Evolutionary conservation across 2,113 vertebrate species (phyloP).

Genomic region (Tretioscincus oriximinensis): DNA sequence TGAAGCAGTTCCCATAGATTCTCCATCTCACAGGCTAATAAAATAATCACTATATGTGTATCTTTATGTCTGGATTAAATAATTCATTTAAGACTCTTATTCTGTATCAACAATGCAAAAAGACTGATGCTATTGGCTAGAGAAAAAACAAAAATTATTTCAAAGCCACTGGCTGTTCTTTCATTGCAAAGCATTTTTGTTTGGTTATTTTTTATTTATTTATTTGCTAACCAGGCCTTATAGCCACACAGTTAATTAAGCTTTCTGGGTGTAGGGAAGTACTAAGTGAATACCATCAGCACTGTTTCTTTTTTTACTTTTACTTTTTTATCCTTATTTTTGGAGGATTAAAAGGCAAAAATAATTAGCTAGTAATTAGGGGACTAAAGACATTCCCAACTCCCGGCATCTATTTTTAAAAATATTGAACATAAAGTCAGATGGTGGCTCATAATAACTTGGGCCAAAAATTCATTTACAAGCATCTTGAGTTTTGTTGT

Average conservation of each 20-base stretch:
- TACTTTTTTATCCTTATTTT: background rate
- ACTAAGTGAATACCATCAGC: slow-evolving; percentile 30
- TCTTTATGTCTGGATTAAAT: background rate
- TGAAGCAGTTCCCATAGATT: too few species aligned
- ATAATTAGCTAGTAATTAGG: slow-evolving; percentile 38
- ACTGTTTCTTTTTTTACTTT: slow-evolving; percentile 14
- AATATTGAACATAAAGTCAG: slow-evolving; percentile 38
- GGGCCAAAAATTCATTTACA: slow-evolving; percentile 28
- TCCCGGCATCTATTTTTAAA: background rate
- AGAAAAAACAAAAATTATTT: background rate
- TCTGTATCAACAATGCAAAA: background rate
- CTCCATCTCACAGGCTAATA: too few species aligned
- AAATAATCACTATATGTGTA: background rate
- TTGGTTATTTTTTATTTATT: too few species aligned
- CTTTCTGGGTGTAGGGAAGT: slow-evolving; percentile 18
- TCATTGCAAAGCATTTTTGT: background rate
- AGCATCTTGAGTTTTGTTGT: slow-evolving; percentile 30
- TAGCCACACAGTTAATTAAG: slow-evolving; percentile 36
- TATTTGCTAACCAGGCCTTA: background rate
- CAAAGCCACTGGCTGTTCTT: background rate
- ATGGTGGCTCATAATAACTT: slow-evolving; percentile 32
- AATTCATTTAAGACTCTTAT: background rate
- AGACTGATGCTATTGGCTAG: background rate
- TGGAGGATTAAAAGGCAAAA: background rate
- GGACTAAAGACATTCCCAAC: background rate